Conservation (phyloP, 1,140 invertebrate species). For the Diorhabda sublineata region DNA sequence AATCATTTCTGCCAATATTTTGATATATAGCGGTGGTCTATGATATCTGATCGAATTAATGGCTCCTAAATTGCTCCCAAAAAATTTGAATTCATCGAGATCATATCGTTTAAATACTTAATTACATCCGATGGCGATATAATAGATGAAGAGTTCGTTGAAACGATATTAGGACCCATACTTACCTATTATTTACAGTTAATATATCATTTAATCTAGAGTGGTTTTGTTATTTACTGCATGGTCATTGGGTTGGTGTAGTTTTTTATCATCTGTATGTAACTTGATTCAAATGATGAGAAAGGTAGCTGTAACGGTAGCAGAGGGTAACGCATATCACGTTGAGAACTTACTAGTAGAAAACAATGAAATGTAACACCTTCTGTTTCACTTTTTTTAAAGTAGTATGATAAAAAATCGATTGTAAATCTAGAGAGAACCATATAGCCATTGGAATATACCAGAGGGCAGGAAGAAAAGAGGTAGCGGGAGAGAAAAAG, state of each 20-base stretch:
- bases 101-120: slow-evolving; percentile 24
- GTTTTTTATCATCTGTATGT: slow-evolving; percentile 1
- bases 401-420: too few species aligned
- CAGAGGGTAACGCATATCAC: not conserved
- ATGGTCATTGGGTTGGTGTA: slow-evolving; percentile 13
- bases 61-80: slow-evolving; percentile 15
- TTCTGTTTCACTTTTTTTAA: too few species aligned
- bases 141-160: slow-evolving; percentile 19
- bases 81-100: slow-evolving; percentile 21
- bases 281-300: not conserved
- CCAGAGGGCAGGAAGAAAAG: too few species aligned
- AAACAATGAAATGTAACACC: too few species aligned
- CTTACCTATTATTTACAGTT: slow-evolving; percentile 19
- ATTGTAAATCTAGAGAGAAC: too few species aligned
- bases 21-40: slow-evolving; percentile 15
- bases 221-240: slow-evolving; percentile 9
- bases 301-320: not conserved
- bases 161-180: slow-evolving; percentile 16
- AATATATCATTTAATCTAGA: slow-evolving; percentile 20
- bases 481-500: too few species aligned
- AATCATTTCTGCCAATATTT: not conserved
- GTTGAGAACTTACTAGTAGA: not conserved
- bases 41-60: slow-evolving; percentile 19
- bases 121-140: slow-evolving; percentile 23
- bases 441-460: too few species aligned